Conservation (phyloP, 2,797 vertebrate species). For the Tangara arthus region DNA sequence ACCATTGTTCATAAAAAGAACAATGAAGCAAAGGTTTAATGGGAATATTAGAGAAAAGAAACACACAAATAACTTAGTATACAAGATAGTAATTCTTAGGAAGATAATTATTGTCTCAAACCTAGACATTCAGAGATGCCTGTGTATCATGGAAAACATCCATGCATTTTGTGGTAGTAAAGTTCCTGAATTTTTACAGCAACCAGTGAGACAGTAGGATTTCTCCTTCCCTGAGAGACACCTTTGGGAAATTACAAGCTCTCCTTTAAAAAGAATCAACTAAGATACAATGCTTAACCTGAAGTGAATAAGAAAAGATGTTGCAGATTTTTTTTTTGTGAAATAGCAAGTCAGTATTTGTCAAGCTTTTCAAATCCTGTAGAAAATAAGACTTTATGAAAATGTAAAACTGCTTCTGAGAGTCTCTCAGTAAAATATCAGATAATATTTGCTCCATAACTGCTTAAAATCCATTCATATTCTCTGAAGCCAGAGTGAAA, state of each 20-base stretch:
- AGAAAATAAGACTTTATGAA: background rate
- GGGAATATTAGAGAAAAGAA: background rate
- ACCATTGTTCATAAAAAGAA: background rate
- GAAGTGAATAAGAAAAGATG: background rate
- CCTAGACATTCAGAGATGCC: background rate
- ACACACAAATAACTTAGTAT: background rate
- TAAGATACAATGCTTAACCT: background rate
- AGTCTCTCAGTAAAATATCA: background rate
- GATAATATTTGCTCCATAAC: background rate
- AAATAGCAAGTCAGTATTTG: background rate
- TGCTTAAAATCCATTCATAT: background rate
- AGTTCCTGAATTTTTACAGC: background rate
- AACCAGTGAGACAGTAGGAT: background rate
- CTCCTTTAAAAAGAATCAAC: background rate
- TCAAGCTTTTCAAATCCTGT: background rate
- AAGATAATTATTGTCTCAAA: background rate
- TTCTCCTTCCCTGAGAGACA: background rate
- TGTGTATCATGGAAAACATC: background rate
- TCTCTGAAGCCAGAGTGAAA: background rate
- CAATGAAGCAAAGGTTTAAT: background rate
- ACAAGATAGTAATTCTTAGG: background rate
- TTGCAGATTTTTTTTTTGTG: background rate
- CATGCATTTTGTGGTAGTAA: background rate
- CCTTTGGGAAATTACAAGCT: background rate
- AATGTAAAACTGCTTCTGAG: background rate